phyloP scores from a whole-genome alignment of 2,113 vertebrate genomes.

The Trichomycterus rosablanca region DNA sequence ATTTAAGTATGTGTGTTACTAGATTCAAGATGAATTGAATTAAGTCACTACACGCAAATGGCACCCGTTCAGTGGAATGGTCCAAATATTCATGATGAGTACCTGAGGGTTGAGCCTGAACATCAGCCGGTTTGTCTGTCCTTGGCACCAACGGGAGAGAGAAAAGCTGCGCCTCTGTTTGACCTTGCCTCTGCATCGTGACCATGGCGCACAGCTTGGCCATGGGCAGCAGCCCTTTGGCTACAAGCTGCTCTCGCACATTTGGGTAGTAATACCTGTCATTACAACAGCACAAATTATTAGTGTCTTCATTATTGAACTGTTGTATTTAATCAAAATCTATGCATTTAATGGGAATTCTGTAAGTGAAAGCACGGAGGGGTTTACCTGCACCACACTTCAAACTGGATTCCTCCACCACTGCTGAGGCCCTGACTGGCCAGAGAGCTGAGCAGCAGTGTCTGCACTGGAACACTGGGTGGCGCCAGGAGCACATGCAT shows the following conservation, averaged over 20 bases:
- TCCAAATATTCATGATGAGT: too few species aligned
- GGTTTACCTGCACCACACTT: slow-evolving; percentile 93
- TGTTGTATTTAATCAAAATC: too few species aligned
- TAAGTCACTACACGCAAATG: too few species aligned
- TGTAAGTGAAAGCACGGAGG: too few species aligned
- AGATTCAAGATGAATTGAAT: too few species aligned
- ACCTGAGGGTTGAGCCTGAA: slow-evolving; percentile 74
- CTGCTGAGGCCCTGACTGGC: slow-evolving; percentile 60
- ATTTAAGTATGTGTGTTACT: too few species aligned
- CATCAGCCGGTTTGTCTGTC: slow-evolving; percentile 56
- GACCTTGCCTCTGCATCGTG: slow-evolving; percentile 77
- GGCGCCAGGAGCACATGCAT: slow-evolving; percentile 78
- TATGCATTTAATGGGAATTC: too few species aligned
- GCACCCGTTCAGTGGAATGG: too few species aligned
- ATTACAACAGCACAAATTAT: too few species aligned
- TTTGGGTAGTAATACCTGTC: slow-evolving; percentile 95
- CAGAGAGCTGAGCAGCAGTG: slow-evolving; percentile 76
- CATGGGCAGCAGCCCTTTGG: slow-evolving; percentile 80
- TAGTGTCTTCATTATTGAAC: too few species aligned
- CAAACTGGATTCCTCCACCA: slow-evolving; percentile 85
- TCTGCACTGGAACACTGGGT: slow-evolving; percentile 82
- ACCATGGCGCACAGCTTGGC: slow-evolving; percentile 89
- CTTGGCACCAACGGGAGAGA: slow-evolving; percentile 77
- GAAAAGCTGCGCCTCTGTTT: slow-evolving; percentile 75
- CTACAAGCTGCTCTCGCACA: slow-evolving; percentile 90